Conservation (phyloP, 1,140 invertebrate genomes). For the Sminthurides bifidus region DNA sequence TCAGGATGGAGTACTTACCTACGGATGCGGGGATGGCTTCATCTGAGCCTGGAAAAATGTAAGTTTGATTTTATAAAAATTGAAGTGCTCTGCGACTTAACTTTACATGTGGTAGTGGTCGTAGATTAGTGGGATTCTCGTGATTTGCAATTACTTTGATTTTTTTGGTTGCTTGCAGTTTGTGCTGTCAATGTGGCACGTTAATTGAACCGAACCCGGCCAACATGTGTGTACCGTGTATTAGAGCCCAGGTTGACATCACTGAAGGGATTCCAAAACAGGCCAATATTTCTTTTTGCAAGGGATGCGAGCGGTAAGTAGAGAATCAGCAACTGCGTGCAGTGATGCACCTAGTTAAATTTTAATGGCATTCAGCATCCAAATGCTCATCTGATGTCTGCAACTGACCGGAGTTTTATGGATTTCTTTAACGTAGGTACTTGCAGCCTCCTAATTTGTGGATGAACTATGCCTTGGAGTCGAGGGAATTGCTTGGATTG, state of each 20-base stretch:
- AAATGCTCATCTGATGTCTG: background rate
- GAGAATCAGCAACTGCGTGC: too few species aligned
- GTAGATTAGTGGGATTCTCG: background rate
- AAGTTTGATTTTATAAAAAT: background rate
- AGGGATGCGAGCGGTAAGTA: conserved; percentile 71
- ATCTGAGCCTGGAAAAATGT: background rate
- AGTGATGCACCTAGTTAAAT: background rate
- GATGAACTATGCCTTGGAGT: conserved; percentile 80
- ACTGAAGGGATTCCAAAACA: conserved; percentile 94
- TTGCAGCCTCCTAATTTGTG: conserved; percentile 85
- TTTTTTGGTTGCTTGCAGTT: conserved; percentile 37
- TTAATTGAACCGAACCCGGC: conserved; percentile 84
- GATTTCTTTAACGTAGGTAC: conserved; percentile 47
- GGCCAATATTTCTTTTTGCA: conserved; percentile 74
- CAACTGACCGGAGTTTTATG: background rate
- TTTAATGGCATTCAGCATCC: background rate
- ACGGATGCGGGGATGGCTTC: background rate
- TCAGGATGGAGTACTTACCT: background rate
- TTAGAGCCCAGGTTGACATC: conserved; percentile 83
- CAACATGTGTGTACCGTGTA: conserved; percentile 93
- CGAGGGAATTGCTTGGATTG: conserved; percentile 76
- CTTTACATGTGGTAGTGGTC: background rate
- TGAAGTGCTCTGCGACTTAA: background rate
- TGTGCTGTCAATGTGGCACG: conserved; percentile 70
- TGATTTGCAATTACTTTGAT: background rate